These are phyloP conservation scores for Cephus rjabovi DNA, from an alignment of 2,888 invertebrate genomes.

Conservation along the genomic window DNA sequence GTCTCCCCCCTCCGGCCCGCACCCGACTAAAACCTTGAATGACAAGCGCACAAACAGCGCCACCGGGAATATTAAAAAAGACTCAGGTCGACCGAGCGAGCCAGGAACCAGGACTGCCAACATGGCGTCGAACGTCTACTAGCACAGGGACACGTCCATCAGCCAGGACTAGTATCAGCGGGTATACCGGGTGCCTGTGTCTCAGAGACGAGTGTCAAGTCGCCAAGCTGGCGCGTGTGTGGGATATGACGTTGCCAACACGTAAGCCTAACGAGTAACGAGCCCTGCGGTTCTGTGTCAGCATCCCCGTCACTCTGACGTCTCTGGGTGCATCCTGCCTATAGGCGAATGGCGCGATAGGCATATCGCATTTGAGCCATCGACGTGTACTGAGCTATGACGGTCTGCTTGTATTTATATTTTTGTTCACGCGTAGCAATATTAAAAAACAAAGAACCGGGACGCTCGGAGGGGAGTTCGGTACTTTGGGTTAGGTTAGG, in stretches of 20 bases:
- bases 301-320: slow-evolving; percentile 4
- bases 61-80: slow-evolving; percentile 61
- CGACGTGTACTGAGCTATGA: neutral
- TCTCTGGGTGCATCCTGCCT: neutral
- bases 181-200: neutral
- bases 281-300: slow-evolving; percentile 51
- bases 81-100: slow-evolving; percentile 31
- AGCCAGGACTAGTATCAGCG: neutral
- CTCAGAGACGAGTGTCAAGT: neutral
- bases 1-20: neutral
- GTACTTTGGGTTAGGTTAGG: too few relatives aligned
- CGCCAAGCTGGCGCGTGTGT: neutral
- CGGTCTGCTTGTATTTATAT: neutral
- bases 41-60: slow-evolving; percentile 58
- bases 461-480: too few relatives aligned
- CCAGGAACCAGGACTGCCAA: neutral
- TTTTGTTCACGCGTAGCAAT: neutral
- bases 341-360: neutral
- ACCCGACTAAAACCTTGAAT: slow-evolving; percentile 35
- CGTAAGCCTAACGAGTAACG: slow-evolving; percentile 41
- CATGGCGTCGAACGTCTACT: neutral
- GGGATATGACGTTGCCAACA: slow-evolving; percentile 16
- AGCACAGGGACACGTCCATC: neutral
- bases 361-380: neutral
- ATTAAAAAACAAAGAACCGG: neutral